phyloP scores from a whole-genome alignment of 1,140 invertebrate species.

The Pseudomyrmex sp. region DNA sequence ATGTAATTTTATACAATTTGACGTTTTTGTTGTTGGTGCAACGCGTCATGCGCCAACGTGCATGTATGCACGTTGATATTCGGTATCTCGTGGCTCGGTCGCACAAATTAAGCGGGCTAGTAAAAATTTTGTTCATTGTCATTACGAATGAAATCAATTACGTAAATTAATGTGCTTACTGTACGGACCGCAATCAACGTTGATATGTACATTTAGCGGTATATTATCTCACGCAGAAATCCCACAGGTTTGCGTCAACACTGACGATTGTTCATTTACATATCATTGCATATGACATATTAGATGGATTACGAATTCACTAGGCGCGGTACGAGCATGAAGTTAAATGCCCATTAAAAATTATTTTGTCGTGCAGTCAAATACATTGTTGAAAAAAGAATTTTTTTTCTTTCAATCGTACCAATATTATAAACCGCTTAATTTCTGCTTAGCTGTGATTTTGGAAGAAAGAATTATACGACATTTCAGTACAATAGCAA shows the following conservation, averaged over 20 bases:
- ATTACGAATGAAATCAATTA: conserved; percentile 35
- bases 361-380: conserved; percentile 15
- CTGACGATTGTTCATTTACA: conserved; percentile 54
- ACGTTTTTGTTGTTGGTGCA: neutral
- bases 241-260: conserved; percentile 51
- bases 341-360: conserved; percentile 30
- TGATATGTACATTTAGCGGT: conserved; percentile 51
- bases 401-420: too few relatives aligned
- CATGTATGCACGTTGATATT: neutral
- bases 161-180: conserved; percentile 16
- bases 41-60: neutral
- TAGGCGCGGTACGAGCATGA: neutral
- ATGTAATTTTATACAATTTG: conserved; percentile 25
- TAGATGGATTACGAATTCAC: conserved; percentile 51
- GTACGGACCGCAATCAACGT: conserved; percentile 41
- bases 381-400: neutral
- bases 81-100: neutral
- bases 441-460: too few relatives aligned
- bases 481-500: neutral
- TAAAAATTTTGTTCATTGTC: conserved; percentile 35
- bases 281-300: conserved; percentile 48
- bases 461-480: neutral
- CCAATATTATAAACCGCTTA: too few relatives aligned
- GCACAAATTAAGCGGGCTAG: neutral
- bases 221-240: conserved; percentile 58